Evolutionary conservation across 2,113 vertebrate genomes (phyloP).

Genomic region (Hydropotes inermis): DNA sequence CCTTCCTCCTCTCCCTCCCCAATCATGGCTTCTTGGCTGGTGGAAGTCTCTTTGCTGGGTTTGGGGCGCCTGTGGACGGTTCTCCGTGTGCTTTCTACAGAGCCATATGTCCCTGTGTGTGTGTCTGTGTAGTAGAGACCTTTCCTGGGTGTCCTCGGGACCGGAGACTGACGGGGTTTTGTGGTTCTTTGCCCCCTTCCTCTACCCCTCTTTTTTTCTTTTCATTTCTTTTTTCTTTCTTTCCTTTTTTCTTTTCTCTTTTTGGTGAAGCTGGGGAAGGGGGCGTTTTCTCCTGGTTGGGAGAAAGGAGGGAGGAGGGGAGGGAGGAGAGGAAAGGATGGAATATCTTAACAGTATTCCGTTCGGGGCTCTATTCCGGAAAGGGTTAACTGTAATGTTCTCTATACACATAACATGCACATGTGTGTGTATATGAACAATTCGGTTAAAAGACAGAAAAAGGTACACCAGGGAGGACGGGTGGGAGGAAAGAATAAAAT

Average conservation of each 20-base stretch:
- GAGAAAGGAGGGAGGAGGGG: constrained; percentile 72
- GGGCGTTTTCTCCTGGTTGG: constrained; percentile 74
- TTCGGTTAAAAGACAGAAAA: constrained; percentile 63
- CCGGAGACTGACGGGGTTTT: constrained; percentile 32
- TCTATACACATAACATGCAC: background rate
- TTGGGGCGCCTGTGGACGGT: constrained; percentile 70
- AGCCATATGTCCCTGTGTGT: constrained; percentile 54
- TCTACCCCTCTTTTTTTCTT: background rate
- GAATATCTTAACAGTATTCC: constrained; percentile 48
- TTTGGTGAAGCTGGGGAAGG: constrained; percentile 63
- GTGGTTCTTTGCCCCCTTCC: constrained; percentile 20
- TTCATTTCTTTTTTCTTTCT: constrained; percentile 41
- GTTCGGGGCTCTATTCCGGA: constrained; percentile 2
- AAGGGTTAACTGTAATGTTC: constrained; percentile 67
- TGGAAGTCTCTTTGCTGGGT: constrained; percentile 68
- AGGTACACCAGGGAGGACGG: constrained; percentile 38
- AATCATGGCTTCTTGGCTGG: constrained; percentile 77
- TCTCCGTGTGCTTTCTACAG: constrained; percentile 48
- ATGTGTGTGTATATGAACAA: constrained; percentile 27
- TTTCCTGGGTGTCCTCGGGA: constrained; percentile 48
- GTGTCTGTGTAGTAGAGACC: constrained; percentile 11
- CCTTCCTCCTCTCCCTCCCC: constrained; percentile 66
- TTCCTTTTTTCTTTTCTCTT: background rate
- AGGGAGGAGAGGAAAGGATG: constrained; percentile 69
- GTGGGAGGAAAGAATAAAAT: constrained; percentile 49